These are phyloP conservation scores for Rhagonycha fulva DNA, from an alignment of 2,888 invertebrate species.

Conservation along the genomic window DNA sequence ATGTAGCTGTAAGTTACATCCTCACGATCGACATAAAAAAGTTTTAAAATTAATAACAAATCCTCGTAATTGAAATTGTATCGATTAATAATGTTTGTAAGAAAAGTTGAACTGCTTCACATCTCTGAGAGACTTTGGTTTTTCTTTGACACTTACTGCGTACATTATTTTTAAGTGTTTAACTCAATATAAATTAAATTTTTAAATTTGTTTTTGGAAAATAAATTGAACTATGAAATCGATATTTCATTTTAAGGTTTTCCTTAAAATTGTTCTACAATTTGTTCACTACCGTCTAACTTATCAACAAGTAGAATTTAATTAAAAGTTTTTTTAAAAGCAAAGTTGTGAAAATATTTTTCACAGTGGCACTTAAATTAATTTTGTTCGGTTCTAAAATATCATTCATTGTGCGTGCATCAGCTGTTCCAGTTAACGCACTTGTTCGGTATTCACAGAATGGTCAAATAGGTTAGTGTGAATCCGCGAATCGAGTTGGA, in stretches of 20 bases:
- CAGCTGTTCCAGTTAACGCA: slow-evolving; percentile 28
- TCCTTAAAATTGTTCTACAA: neutral
- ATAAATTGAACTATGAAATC: neutral
- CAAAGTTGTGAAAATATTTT: neutral
- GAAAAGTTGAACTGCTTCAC: no score
- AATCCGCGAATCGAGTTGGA: slow-evolving; percentile 21
- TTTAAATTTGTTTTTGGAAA: no score
- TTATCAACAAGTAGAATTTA: neutral
- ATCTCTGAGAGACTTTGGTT: no score
- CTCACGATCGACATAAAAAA: no score
- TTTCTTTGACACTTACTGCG: no score
- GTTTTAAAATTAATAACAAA: no score
- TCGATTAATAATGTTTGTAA: no score
- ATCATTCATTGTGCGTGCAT: slow-evolving; percentile 8
- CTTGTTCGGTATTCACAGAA: slow-evolving; percentile 22
- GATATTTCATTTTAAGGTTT: neutral
- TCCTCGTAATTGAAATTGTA: no score
- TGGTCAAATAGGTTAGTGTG: slow-evolving; percentile 20
- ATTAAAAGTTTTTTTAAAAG: neutral
- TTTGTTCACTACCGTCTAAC: neutral
- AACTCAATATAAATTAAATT: no score
- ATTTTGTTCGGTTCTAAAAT: slow-evolving; percentile 5
- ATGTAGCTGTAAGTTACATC: no score
- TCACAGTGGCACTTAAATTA: neutral
- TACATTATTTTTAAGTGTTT: no score